Conservation (phyloP, 1,140 invertebrate genomes). For the Drosophila aff. region DNA sequence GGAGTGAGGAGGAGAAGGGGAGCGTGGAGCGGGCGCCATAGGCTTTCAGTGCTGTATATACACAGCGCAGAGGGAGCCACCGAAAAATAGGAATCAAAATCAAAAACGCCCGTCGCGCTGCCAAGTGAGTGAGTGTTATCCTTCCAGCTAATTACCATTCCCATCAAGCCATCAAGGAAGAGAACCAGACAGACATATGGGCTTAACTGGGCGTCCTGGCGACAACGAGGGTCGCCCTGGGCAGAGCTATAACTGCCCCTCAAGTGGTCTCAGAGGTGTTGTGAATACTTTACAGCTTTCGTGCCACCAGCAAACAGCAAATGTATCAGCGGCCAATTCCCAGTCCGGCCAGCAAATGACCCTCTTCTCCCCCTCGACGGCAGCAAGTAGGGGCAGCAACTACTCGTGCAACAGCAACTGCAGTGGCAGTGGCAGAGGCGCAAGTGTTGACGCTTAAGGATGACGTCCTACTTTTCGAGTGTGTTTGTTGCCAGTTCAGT, state of each 20-base stretch:
- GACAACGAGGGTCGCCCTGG: background rate
- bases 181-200: constrained; percentile 17
- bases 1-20: constrained; percentile 9
- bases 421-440: constrained; percentile 32
- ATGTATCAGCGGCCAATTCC: constrained; percentile 39
- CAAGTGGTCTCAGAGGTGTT: constrained; percentile 49
- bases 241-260: constrained; percentile 28
- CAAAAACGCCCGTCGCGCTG: constrained; percentile 30
- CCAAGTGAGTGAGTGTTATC: constrained; percentile 30
- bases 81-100: constrained; percentile 8
- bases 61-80: constrained; percentile 49
- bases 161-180: background rate
- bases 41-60: constrained; percentile 57
- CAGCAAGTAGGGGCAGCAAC: constrained; percentile 9
- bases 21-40: constrained; percentile 30
- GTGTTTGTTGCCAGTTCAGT: constrained; percentile 35
- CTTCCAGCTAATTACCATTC: background rate
- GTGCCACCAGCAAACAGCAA: constrained; percentile 30
- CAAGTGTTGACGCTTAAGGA: constrained; percentile 67
- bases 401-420: constrained; percentile 13
- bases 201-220: background rate
- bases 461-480: constrained; percentile 72
- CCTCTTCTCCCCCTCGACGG: background rate
- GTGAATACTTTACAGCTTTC: constrained; percentile 41
- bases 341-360: constrained; percentile 33